A percentile compares a stretch with the other conserved stretches of the same genome.
phyloP scores from a whole-genome alignment of 2,113 vertebrate species.

The human (Homo sapiens) region GRCh38 chr7:31343001-31343500 shows the following conservation, averaged over 20 bases:
- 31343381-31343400: neutral
- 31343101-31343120: neutral
- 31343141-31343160: conserved; percentile 56
- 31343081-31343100: neutral
- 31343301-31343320: conserved; percentile 46
- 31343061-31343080: conserved; percentile 46
- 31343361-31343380: neutral
- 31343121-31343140: conserved; percentile 33
- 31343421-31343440: neutral
- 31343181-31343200: conserved; percentile 66
- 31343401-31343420: neutral
- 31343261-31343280: conserved; percentile 31
- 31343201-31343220: conserved; percentile 60
- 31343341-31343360: conserved; percentile 3
- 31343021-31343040: neutral
- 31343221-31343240: conserved; percentile 70
- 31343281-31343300: conserved; percentile 60
- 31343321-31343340: conserved; percentile 41
- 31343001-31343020: conserved; percentile 37
- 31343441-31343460: neutral
- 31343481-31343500: neutral
- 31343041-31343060: neutral
- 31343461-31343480: neutral
- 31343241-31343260: conserved; percentile 68
- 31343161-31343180: conserved; percentile 58